These are phyloP conservation scores for Melanotaenia pygmaea DNA, from an alignment of 2,797 vertebrate species.

Conservation along the genomic window DNA sequence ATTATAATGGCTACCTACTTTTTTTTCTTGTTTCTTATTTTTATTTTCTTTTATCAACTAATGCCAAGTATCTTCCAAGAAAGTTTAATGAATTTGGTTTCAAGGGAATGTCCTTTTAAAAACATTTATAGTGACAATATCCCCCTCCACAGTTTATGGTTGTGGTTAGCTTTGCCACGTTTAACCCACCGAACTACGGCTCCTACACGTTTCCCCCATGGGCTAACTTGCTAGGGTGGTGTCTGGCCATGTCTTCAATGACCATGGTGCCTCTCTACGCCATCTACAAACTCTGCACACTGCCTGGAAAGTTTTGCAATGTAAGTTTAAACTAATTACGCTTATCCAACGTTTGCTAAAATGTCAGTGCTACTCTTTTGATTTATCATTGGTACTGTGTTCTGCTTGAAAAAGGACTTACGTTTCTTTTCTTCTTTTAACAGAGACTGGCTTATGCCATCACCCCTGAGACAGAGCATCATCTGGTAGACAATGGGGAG, in stretches of 20 bases:
- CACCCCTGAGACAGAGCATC: conserved; percentile 90
- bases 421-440: conserved; percentile 13
- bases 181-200: conserved; percentile 88
- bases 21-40: neutral
- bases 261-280: conserved; percentile 90
- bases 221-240: conserved; percentile 90
- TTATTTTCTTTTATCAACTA: neutral
- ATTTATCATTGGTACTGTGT: neutral
- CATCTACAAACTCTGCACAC: conserved; percentile 88
- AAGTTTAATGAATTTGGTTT: neutral
- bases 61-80: neutral
- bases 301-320: conserved; percentile 87
- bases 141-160: conserved; percentile 86
- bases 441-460: conserved; percentile 91
- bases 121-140: too few relatives aligned
- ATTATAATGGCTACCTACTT: too few relatives aligned
- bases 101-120: neutral
- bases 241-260: conserved; percentile 91
- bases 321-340: conserved; percentile 72
- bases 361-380: neutral
- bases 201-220: conserved; percentile 88
- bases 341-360: neutral
- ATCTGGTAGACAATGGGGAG: conserved; percentile 88
- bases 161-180: conserved; percentile 90
- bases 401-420: neutral